Evolutionary conservation across 2,888 invertebrate genomes (phyloP), one percentile per base, ranked within the genome.

Genomic region (Lomographa bimaculata): DNA sequence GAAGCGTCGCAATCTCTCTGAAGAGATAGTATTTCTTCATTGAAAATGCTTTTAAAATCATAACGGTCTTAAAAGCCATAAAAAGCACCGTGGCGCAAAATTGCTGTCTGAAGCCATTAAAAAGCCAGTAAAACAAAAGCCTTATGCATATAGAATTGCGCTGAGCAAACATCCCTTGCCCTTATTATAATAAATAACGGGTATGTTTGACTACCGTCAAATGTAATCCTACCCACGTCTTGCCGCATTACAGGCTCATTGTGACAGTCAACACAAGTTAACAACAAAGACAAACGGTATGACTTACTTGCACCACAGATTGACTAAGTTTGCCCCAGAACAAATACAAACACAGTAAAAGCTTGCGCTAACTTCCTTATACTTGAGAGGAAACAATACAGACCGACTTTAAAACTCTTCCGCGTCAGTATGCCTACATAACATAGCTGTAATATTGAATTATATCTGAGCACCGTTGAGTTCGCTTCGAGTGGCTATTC

Each of bases 381-480:
- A 21, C 27, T 43, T 33, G 51, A 50, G 45, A 54, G 50, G 46
- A 58, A 67, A 64, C 60, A 60, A 62, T 63, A 61, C 36, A 19
- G 36, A 35, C 42, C 14, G 52, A 62, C 50, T 66, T 60, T 44
- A 60, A 50, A 60, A 59, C 54, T 68, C 62, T 65, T 64, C 56
- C 56, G 52, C 50, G 40, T 54, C 59, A 67, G 64, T 67, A 68
- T 65, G 50, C 55, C 38, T 50, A 56, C 58, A 58, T 51, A 51
- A n/a, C n/a, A n/a, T n/a, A n/a, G 39, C 53, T 55, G 64, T 79
- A 67, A 70, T 71, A 69, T 72, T 71, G 71, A 80, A 74, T 74
- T 67, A 62, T 67, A 62, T 51, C 56, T 57, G 60, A 66, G 68
- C 64, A 65, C 64, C 58, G 67, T 66, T 71, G 72, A 74, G 73